Percentiles rank a stretch among this genome's conserved stretches.
These are phyloP conservation scores for Drosophila virilis DNA, from an alignment of 1,140 invertebrate genomes.

Conservation along the genomic window DNA sequence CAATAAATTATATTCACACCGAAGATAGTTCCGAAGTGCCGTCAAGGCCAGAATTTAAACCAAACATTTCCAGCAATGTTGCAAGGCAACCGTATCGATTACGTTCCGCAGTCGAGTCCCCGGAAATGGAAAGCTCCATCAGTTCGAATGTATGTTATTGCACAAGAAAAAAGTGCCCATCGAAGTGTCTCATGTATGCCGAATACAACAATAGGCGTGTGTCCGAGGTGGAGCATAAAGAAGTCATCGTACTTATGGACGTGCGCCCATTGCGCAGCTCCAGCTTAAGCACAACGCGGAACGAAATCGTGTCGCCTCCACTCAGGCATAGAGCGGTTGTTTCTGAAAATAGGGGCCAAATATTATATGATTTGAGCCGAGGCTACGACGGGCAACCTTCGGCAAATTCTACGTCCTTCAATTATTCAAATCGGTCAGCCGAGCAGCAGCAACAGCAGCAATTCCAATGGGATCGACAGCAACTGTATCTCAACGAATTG, in stretches of 20 bases:
- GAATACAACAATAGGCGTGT: not conserved
- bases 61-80: too few species aligned
- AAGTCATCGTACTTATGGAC: slow-evolving; percentile 31
- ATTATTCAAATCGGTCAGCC: too few species aligned
- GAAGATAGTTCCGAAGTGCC: too few species aligned
- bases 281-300: not conserved
- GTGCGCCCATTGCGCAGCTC: slow-evolving; percentile 14
- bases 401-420: too few species aligned
- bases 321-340: not conserved
- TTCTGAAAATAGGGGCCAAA: not conserved
- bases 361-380: not conserved
- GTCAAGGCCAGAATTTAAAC: too few species aligned
- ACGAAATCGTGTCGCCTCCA: not conserved
- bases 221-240: not conserved
- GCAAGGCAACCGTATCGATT: too few species aligned
- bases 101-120: too few species aligned
- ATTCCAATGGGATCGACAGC: not conserved
- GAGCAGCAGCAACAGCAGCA: not conserved
- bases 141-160: too few species aligned
- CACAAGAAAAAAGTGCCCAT: too few species aligned
- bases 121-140: too few species aligned
- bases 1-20: too few species aligned
- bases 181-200: too few species aligned
- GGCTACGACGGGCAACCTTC: not conserved
- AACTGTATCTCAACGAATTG: not conserved